phyloP scores from a whole-genome alignment of 1,140 invertebrate genomes.

The Leucophenga varia region DNA sequence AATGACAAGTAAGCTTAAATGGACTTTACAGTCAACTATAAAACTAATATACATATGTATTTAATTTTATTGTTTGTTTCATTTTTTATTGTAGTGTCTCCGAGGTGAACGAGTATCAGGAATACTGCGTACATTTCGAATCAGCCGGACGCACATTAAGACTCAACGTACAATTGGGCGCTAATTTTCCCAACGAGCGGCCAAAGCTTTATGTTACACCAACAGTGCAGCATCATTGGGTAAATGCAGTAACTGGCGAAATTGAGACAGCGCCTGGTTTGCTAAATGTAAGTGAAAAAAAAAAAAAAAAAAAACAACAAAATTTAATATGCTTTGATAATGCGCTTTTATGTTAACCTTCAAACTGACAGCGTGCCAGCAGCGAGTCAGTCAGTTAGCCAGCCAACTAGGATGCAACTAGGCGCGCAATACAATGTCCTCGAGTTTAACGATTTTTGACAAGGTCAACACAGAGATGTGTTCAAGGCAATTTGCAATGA shows the following conservation, averaged over 20 bases:
- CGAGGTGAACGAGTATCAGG: constrained; percentile 68
- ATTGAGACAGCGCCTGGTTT: constrained; percentile 71
- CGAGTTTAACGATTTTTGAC: constrained; percentile 10
- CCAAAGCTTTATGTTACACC: constrained; percentile 70
- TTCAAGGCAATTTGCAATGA: too few relatives aligned
- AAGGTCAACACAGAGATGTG: too few relatives aligned
- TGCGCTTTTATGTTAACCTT: not conserved
- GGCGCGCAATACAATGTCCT: constrained; percentile 8
- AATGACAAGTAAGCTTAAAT: constrained; percentile 58
- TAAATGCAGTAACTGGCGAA: constrained; percentile 65
- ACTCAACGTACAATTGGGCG: constrained; percentile 64
- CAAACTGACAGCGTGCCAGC: not conserved
- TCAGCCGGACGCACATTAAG: constrained; percentile 64
- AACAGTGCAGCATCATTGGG: constrained; percentile 68
- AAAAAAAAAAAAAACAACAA: constrained; percentile 1
- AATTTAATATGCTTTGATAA: too few relatives aligned
- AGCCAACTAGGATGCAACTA: too few relatives aligned
- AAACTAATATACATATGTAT: not conserved
- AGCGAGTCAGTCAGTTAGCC: too few relatives aligned
- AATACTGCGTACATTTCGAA: constrained; percentile 71
- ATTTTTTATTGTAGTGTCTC: constrained; percentile 62
- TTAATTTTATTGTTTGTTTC: constrained; percentile 5
- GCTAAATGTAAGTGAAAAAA: constrained; percentile 63
- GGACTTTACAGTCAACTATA: not conserved
- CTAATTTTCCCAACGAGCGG: constrained; percentile 74